phyloP scores from a whole-genome alignment of 2,797 vertebrate genomes.

The Sitta carolinensis region DNA sequence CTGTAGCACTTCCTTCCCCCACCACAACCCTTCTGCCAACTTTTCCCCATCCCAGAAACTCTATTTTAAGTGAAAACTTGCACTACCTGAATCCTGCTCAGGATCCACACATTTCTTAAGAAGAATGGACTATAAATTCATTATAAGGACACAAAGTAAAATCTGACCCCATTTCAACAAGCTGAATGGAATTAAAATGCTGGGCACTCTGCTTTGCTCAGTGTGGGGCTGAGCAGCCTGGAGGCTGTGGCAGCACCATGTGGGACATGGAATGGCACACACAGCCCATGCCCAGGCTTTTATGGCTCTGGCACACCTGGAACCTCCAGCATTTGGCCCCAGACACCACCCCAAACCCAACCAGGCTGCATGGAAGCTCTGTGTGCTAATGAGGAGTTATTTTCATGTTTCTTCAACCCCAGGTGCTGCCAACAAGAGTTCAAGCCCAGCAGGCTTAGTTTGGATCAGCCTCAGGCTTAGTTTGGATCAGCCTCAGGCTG shows the following conservation, averaged over 20 bases:
- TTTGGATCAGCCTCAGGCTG: not conserved
- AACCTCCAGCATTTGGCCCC: rapidly evolving
- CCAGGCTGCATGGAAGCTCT: not conserved
- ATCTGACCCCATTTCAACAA: not conserved
- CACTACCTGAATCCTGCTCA: not conserved
- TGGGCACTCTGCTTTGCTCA: not conserved
- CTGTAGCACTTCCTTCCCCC: not conserved
- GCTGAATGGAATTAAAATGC: not conserved
- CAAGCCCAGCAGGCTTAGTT: not conserved
- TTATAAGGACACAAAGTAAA: not conserved
- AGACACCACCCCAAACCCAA: not conserved
- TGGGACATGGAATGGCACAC: not conserved
- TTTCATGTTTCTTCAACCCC: not conserved
- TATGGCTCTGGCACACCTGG: not conserved
- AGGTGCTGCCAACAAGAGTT: not conserved
- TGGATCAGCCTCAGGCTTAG: not conserved
- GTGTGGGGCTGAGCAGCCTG: not conserved
- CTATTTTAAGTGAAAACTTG: not conserved
- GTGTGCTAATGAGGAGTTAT: not conserved
- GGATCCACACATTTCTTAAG: not conserved
- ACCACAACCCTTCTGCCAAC: not conserved
- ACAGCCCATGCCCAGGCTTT: not conserved
- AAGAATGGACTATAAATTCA: not conserved
- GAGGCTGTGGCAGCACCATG: not conserved
- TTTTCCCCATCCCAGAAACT: not conserved